Conservation (phyloP, 1,140 invertebrate genomes). For the fruit fly (Drosophila melanogaster) region Release_6_plus_ISO1_MT NC_004354.4:17874501-17875000, state of each 20-base stretch:
- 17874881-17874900: neutral
- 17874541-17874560: conserved; percentile 22
- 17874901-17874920: too few relatives aligned
- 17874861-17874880: conserved; percentile 58
- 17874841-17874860: conserved; percentile 70
- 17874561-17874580: conserved; percentile 28
- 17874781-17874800: conserved; percentile 2
- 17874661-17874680: conserved; percentile 74
- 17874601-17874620: conserved; percentile 21
- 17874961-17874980: neutral
- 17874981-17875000: conserved; percentile 16
- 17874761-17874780: conserved; percentile 10
- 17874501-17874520: too few relatives aligned
- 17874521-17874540: neutral
- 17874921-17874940: neutral
- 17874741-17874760: conserved; percentile 3
- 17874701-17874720: conserved; percentile 6
- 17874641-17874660: conserved; percentile 67
- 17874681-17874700: conserved; percentile 41
- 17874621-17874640: conserved; percentile 47
- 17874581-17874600: conserved; percentile 11
- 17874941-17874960: conserved; percentile 2
- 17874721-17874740: conserved; percentile 19
- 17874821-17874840: conserved; percentile 19
- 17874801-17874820: conserved; percentile 12